Evolutionary conservation across 2,797 vertebrate species (phyloP), one percentile per base, ranked within the genome.

Genomic region (Ptychadena robeensis): DNA sequence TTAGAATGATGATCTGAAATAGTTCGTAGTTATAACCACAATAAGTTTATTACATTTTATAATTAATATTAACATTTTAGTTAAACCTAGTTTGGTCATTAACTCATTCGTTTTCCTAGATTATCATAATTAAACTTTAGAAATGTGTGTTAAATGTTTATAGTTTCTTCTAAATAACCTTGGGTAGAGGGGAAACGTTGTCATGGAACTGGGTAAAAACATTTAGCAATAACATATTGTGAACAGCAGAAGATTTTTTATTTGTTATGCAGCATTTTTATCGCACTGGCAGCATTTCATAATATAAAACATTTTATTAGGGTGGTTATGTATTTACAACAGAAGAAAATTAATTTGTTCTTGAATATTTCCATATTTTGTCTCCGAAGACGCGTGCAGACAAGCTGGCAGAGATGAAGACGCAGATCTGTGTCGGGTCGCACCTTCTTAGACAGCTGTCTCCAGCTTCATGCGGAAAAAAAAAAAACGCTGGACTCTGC

Each of bases 371-470:
- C n/a, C 59, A 12, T 44, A 31, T 72, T 18, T 66, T 40, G 15
- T 75, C 5, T n/a, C 25, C 18, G 65, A 85, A 97, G 97, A 97
- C 96, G n/a, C 0, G 93, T 98, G 67, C 97, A 98, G 88, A 98
- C 92, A 98, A 96, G 88, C 83, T 98, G 86, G 97, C 96, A 0
- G 97, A 98, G 92, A 90, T 99, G 89, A 98, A 99, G 88, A 97
- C 96, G 0, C 93, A 96, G 80, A 95, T 96, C 86, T 98, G 97
- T 6, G 94, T 98, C n/a, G 75, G 95, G 94, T 75, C 92, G 97
- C 79, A 85, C 94, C 32, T 99, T 98, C 75, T 0, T 98, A 31
- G 97, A 99, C 86, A 97, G 85, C 93, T 98, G 97, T 88, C 90
- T 98, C 38, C 93, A 95, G 87, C 94, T 98, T 40, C 96, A 97